These are phyloP conservation scores for Cyprinodon tularosa DNA, from an alignment of 2,113 vertebrate species.

Conservation along the genomic window DNA sequence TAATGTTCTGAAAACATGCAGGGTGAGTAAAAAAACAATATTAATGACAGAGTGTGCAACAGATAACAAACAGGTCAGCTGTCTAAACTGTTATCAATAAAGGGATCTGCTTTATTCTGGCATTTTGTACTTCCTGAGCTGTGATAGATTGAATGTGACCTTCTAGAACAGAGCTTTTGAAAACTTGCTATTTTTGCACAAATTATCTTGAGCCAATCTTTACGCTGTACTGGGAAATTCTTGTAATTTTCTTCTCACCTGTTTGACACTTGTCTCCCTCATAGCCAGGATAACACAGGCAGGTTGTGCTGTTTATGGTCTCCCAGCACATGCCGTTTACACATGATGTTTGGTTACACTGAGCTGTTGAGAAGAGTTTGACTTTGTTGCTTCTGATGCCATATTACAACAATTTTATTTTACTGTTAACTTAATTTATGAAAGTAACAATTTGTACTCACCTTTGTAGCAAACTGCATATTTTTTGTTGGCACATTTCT, in stretches of 20 bases:
- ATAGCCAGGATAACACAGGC: slow-evolving; percentile 60
- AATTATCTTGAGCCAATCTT: not conserved
- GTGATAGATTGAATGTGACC: not conserved
- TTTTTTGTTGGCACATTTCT: slow-evolving; percentile 77
- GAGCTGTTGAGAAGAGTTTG: slow-evolving; percentile 51
- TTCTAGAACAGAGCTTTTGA: not conserved
- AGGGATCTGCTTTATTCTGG: not conserved
- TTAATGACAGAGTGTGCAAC: not conserved
- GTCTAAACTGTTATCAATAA: not conserved
- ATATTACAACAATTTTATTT: not conserved
- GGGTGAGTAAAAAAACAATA: not conserved
- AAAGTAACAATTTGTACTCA: slow-evolving; percentile 22
- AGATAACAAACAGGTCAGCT: not conserved
- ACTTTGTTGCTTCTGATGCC: not conserved
- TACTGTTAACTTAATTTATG: not conserved
- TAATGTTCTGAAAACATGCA: not conserved
- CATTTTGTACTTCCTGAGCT: not conserved
- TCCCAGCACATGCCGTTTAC: slow-evolving; percentile 63
- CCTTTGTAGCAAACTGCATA: slow-evolving; percentile 67
- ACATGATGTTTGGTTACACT: slow-evolving; percentile 62
- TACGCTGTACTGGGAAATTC: not conserved
- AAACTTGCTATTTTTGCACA: not conserved
- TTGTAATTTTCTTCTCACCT: slow-evolving; percentile 29
- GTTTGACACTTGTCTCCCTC: slow-evolving; percentile 62
- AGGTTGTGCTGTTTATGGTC: slow-evolving; percentile 54